Evolutionary conservation across 1,140 invertebrate species (phyloP), one percentile per base, ranked within the genome.

Genomic region (Nylanderia fulva): DNA sequence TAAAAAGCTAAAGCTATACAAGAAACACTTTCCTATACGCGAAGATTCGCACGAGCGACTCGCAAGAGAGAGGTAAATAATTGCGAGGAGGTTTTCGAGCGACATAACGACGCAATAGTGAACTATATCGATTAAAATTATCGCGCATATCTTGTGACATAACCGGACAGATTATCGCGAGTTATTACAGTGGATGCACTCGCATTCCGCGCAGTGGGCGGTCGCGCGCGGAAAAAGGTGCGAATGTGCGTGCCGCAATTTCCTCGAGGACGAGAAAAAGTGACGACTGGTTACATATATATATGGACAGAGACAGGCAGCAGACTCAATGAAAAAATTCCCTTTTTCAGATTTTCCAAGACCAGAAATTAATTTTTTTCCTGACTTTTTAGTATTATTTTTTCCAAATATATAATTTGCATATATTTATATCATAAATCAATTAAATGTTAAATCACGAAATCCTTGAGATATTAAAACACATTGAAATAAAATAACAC

Each of bases 221-320:
- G 27, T 58, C 77, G 77, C 7, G 52, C n/a, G 36, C 77, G 66
- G n/a, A 82, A 87, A 80, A 85, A 85, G 52, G 54, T 42, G 76
- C 61, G 45, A 72, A 66, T 24, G 45, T 58, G 74, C 71, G 33
- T 71, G 52, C 36, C 52, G 74, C 68, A 87, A 87, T 88, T 85
- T 66, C 77, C 45, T 21, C 45, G 42, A 61, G 63, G 42, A 54
- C 48, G n/a, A 58, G n/a, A 82, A 77, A 74, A 76, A 75, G 24
- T n/a, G n/a, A 7, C 1, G 29, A 15, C 24, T 52, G 24, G 77
- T 79, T 36, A 33, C 21, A 36, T 42, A 39, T 36, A 33, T 24
- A 36, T 42, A 39, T 3, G 29, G 68, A 68, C 54, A n/a, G n/a
- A n/a, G n/a, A n/a, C n/a, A n/a, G n/a, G n/a, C n/a, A n/a, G n/a